Base-by-base conservation (phyloP, 2,797 vertebrate genomes). In the Clarias fuscus region DNA sequence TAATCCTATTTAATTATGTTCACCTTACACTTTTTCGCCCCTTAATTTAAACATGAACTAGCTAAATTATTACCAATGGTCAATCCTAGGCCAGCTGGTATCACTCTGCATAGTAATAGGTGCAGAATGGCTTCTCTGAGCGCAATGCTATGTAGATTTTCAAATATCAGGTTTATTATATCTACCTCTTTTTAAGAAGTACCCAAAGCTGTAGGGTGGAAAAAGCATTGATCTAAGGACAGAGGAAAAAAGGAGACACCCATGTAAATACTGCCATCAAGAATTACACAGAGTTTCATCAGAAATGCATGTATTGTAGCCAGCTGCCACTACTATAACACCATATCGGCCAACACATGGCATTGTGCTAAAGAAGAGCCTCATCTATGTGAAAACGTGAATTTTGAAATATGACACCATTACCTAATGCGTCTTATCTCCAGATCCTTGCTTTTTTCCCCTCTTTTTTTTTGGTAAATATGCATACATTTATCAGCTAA, bases 201-300 rank as follows among this genome's bases (percentile, higher is more conserved):
- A 37, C 20, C 20, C 4, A 30, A 59, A 77, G 27, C 56, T 59
- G 5, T 33, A 58, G 27, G 27, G 8, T 33, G 17, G 30, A 78
- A 78, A 78, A 78, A 78, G 8, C 8, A 30, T 59, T 33, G 56
- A 77, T 77, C 27, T 59, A 77, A 78, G 18, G 82, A 82, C 90
- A 91, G 85, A 7, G 78, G 48, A 81, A 85, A 43, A 88, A 78
- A 89, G 67, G 67, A 73, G 73, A 87, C 76, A 87, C 85, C 85
- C 89, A 86, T 78, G 58, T 93, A 92, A 93, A 95, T 92, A 92
- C 92, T 91, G 92, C 93, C 91, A 91, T 92, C 91, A 85, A 91
- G 93, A 88, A 87, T 95, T 95, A 93, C 94, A 90, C 89, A 86
- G 90, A 90, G 92, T 95, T 95, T 95, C 94, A 95, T 95, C 94